Evolutionary conservation across 1,140 invertebrate species (phyloP).

Genomic region (Planococcus citri): DNA sequence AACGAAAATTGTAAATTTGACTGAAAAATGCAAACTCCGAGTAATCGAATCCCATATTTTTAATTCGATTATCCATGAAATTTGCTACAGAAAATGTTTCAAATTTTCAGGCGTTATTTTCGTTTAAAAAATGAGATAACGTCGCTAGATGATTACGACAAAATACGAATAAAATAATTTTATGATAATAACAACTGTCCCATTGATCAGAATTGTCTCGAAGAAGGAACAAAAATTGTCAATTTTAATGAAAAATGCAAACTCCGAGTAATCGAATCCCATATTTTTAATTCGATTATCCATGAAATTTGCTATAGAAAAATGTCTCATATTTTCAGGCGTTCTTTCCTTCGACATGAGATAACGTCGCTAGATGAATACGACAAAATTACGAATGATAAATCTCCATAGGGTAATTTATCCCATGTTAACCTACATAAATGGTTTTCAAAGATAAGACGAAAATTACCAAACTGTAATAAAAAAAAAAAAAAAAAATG

Average conservation of each 20-base stretch:
- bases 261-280: not conserved
- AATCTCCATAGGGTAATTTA: too few relatives aligned
- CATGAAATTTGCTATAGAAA: not conserved
- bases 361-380: not conserved
- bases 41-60: not conserved
- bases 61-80: not conserved
- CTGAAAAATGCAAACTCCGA: not conserved
- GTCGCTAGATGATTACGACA: not conserved
- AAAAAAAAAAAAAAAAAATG: too few relatives aligned
- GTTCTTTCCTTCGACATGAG: not conserved
- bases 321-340: slow-evolving; percentile 1
- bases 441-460: too few relatives aligned
- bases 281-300: not conserved
- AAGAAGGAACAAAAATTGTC: too few relatives aligned
- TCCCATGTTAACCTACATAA: too few relatives aligned
- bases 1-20: too few relatives aligned
- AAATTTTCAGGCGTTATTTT: not conserved
- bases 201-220: too few relatives aligned
- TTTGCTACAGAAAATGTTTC: not conserved
- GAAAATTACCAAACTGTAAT: too few relatives aligned
- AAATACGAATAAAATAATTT: too few relatives aligned
- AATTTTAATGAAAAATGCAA: too few relatives aligned
- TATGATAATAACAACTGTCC: too few relatives aligned
- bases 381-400: too few relatives aligned
- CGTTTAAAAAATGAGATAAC: not conserved